Conservation (phyloP, 1,140 invertebrate species). For the Ladona fulva region DNA sequence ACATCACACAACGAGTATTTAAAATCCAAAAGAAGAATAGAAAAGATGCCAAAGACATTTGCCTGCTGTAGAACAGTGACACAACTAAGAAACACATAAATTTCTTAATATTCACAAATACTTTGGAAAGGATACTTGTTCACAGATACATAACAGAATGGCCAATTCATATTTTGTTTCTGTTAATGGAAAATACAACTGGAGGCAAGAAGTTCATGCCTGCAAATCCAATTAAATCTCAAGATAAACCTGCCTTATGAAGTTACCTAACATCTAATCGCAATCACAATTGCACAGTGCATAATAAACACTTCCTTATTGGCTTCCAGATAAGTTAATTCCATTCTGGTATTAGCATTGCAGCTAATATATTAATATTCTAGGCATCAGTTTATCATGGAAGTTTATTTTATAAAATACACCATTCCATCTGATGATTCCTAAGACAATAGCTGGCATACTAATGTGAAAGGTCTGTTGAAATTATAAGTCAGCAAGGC, state of each 20-base stretch:
- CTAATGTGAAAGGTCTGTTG: neutral
- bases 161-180: no score
- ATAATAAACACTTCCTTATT: neutral
- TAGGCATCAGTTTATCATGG: neutral
- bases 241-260: neutral
- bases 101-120: neutral
- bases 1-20: neutral
- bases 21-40: neutral
- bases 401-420: conserved; percentile 3
- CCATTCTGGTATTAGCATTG: neutral
- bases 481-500: no score
- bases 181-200: neutral
- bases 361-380: neutral
- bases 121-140: neutral
- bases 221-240: neutral
- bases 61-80: neutral
- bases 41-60: neutral
- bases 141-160: neutral
- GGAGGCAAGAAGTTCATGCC: neutral
- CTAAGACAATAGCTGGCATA: conserved; percentile 5
- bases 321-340: neutral
- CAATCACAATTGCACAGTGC: conserved; percentile 4
- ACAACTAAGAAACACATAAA: neutral
- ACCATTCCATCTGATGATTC: neutral
- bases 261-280: neutral